These are phyloP conservation scores for Fistularia tabacaria DNA, from an alignment of 2,797 vertebrate genomes.

Conservation along the genomic window DNA sequence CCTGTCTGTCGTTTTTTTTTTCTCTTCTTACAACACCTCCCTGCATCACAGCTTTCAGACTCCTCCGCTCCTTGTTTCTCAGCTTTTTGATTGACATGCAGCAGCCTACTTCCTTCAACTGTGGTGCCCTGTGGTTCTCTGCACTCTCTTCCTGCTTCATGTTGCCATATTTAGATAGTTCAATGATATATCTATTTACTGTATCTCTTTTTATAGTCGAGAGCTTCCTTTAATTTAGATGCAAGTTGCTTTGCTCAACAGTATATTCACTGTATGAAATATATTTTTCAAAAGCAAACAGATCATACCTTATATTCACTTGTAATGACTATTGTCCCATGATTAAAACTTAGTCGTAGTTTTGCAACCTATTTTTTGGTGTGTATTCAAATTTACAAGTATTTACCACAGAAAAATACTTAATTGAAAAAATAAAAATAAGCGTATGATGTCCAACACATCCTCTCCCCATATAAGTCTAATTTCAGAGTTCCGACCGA, in stretches of 20 bases:
- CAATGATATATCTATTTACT: conserved; percentile 53
- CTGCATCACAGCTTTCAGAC: conserved; percentile 67
- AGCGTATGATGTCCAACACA: too few relatives aligned
- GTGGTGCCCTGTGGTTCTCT: conserved; percentile 58
- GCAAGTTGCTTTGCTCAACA: too few relatives aligned
- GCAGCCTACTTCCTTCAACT: conserved; percentile 67
- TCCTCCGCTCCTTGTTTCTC: conserved; percentile 69
- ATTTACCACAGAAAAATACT: background rate
- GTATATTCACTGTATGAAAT: background rate
- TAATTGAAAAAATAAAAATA: too few relatives aligned
- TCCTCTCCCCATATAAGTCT: too few relatives aligned
- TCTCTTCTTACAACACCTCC: conserved; percentile 63
- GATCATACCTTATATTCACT: background rate
- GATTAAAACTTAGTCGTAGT: background rate
- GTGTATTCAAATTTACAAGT: too few relatives aligned
- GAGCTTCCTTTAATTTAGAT: conserved; percentile 18
- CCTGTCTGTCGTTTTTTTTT: conserved; percentile 51
- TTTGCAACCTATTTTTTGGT: too few relatives aligned
- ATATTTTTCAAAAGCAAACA: conserved; percentile 3
- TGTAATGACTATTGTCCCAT: background rate
- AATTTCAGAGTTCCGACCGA: too few relatives aligned
- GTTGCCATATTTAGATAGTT: conserved; percentile 68
- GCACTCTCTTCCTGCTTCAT: conserved; percentile 51
- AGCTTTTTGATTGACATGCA: conserved; percentile 69
- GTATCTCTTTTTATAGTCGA: conserved; percentile 15